Percentiles rank a stretch among this genome's conserved stretches.
phyloP scores from a whole-genome alignment of 1,140 invertebrate genomes.

The Trypoxylus dichotomus region DNA sequence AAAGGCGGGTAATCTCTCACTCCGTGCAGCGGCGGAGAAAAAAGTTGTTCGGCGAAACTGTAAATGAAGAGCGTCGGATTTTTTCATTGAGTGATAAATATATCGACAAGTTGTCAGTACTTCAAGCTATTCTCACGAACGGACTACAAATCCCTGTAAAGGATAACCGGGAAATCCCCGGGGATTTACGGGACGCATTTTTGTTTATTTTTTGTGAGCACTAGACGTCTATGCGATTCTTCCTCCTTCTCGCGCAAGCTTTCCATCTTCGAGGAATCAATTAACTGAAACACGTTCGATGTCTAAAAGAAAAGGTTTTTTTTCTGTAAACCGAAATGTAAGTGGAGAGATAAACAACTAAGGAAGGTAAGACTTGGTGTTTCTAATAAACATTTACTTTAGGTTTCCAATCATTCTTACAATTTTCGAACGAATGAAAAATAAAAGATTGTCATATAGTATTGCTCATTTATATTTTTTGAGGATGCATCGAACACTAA shows the following conservation, averaged over 20 bases:
- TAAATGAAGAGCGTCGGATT: constrained; percentile 3
- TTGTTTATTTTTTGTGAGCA: constrained; percentile 10
- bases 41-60: constrained; percentile 6
- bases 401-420: no score
- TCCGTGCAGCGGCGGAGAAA: background rate
- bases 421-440: no score
- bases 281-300: background rate
- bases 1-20: background rate
- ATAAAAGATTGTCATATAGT: no score
- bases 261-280: background rate
- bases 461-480: no score
- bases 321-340: no score
- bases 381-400: no score
- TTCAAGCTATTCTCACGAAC: constrained; percentile 2
- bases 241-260: background rate
- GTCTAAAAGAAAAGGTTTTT: no score
- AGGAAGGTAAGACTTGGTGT: no score
- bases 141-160: constrained; percentile 21
- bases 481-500: no score
- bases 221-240: constrained; percentile 8
- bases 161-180: constrained; percentile 19
- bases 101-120: constrained; percentile 21
- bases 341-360: no score
- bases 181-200: constrained; percentile 4
- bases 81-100: constrained; percentile 24